A percentile compares a stretch with the other conserved stretches of the same genome.
Evolutionary conservation across 2,113 vertebrate genomes (phyloP).

Genomic region (Chionomys nivalis): DNA sequence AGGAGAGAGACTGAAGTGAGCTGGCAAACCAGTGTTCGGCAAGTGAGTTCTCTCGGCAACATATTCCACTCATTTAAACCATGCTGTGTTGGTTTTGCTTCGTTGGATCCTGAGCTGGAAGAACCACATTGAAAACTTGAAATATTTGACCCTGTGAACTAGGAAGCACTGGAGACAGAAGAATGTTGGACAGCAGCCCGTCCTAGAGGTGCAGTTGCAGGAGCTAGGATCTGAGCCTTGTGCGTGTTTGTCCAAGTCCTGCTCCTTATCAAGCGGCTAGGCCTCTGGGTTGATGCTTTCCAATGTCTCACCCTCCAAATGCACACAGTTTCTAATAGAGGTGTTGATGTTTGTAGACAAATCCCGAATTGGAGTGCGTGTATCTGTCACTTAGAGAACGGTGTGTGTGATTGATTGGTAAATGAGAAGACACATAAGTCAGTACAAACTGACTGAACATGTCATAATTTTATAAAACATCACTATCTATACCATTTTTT

Average conservation of each 20-base stretch:
- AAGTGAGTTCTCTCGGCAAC: not conserved
- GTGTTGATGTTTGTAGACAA: not conserved
- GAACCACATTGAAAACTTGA: constrained; percentile 16
- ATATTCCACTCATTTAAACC: not conserved
- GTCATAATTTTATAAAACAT: constrained; percentile 25
- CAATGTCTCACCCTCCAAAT: not conserved
- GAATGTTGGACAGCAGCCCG: fast-evolving
- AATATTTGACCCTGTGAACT: constrained; percentile 32
- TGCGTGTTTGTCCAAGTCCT: fast-evolving
- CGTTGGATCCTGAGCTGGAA: constrained; percentile 42
- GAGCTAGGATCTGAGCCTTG: not conserved
- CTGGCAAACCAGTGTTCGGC: not conserved
- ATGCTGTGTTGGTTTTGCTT: not conserved
- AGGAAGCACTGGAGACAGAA: not conserved
- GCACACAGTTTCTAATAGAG: fast-evolving
- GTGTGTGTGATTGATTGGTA: not conserved
- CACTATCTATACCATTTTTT: not conserved
- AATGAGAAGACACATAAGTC: constrained; percentile 18
- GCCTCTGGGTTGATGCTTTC: not conserved
- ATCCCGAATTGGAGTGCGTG: not conserved
- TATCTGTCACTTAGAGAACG: constrained; percentile 9
- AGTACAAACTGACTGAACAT: not conserved
- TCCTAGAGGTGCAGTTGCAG: not conserved
- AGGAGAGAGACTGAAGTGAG: not conserved
- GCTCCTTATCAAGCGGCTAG: not conserved